Conservation (phyloP, 2,888 invertebrate genomes). For the Calameuta filiformis region DNA sequence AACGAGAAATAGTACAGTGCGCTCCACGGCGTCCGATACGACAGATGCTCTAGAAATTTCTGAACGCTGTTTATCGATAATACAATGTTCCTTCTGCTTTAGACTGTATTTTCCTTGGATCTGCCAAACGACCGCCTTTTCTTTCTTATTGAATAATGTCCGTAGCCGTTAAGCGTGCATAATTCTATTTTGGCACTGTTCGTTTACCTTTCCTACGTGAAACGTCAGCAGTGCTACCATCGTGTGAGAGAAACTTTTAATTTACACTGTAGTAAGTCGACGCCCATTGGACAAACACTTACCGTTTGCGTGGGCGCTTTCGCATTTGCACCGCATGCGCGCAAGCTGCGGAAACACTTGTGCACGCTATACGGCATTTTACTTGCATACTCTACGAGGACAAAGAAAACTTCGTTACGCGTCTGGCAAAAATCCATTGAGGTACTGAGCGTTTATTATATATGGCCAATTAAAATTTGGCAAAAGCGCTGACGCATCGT, state of each 20-base stretch:
- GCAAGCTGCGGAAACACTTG: background rate
- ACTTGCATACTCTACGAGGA: background rate
- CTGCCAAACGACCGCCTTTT: background rate
- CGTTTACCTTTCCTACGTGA: background rate
- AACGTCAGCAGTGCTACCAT: background rate
- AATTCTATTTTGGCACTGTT: background rate
- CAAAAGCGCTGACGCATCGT: background rate
- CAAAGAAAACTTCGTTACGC: constrained; percentile 1
- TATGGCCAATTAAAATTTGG: background rate
- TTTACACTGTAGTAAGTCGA: background rate
- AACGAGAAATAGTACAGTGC: background rate
- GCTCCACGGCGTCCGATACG: background rate
- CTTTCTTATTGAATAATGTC: background rate
- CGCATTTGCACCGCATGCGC: background rate
- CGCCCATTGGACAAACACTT: background rate
- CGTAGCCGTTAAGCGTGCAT: background rate
- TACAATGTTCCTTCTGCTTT: background rate
- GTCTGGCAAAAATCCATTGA: background rate
- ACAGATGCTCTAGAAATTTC: background rate
- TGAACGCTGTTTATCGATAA: background rate
- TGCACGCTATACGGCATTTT: background rate
- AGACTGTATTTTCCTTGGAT: background rate
- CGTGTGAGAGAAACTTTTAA: background rate
- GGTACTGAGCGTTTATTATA: background rate
- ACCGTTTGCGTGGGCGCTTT: background rate